Base-by-base conservation (phyloP, 37 sponge, comb jelly and placozoan species). In the Lycopodina hypogea region DNA sequence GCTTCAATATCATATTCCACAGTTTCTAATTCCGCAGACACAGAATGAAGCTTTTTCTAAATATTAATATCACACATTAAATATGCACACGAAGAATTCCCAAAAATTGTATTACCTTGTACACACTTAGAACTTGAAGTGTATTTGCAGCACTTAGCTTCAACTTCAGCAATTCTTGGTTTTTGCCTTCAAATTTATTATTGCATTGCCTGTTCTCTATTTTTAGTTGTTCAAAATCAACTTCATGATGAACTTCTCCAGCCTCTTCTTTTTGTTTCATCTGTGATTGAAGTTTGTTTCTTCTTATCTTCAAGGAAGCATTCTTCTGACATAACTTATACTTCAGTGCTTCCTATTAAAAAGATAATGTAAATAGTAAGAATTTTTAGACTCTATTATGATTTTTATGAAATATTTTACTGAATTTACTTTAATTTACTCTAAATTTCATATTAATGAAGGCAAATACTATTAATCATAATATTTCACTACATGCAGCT, bases 181-280 rank as follows among this genome's bases (percentile, higher is more conserved):
- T 95, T 78, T 91, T 86, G 80, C 93, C 99, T 50, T 91, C 96
- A 65, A 88, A 92, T 56, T 85, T 78, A 83, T 93, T 92, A 61
- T 55, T 83, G 42, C 85, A 84, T 55, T 95, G 96, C 71, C 93
- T 90, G 69, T 98, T 95, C 77, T 98, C 99, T 53, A 98, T 98
- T 72, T 93, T 84, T 14, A 98, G 86, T 65, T 98, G 99, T 55
- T 95, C 85, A 83, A 93, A 98, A 78, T 98, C 98, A 60, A 95
- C 96, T 77, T 90, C 96, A 50, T 88, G 83, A 53, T 85, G 64
- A 26, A 95, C 98, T 42, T 95, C 96, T 56, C 93, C 96, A 32
- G 87, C 76, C 79, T 97, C 96, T 68, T 95, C 96, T 75, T 93
- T 95, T 89, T 90, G 92, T 41, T 97, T 97, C 59, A 98, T 70